These are phyloP conservation scores for Aphis craccivora DNA, from an alignment of 1,140 invertebrate species.

Conservation along the genomic window DNA sequence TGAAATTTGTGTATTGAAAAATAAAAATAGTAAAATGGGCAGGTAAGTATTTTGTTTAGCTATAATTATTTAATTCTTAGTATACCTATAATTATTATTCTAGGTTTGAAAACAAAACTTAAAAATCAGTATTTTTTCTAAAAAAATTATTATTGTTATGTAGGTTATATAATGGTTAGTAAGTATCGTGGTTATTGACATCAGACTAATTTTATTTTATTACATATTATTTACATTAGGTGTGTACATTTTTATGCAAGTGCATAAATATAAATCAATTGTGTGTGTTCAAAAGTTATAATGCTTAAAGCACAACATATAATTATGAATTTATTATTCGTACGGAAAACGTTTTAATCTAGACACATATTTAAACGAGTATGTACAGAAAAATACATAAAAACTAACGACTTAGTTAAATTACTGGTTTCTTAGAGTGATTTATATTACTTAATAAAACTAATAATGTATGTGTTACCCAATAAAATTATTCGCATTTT, in stretches of 20 bases:
- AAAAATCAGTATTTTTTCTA: neutral
- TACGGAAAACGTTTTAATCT: neutral
- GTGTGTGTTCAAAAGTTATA: neutral
- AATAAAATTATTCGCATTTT: neutral
- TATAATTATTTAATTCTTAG: neutral
- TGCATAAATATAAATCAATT: neutral
- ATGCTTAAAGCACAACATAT: neutral
- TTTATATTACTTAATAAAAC: neutral
- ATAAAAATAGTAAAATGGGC: neutral
- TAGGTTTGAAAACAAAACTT: neutral
- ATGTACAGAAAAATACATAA: neutral
- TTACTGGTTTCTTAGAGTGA: neutral
- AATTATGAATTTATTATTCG: neutral
- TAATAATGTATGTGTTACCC: neutral
- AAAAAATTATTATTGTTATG: neutral
- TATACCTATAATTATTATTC: neutral
- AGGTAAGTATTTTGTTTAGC: neutral
- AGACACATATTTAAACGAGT: neutral
- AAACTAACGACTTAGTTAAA: neutral
- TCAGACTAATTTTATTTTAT: neutral
- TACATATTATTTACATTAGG: neutral
- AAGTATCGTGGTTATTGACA: neutral
- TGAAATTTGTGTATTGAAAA: neutral
- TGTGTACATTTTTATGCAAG: neutral
- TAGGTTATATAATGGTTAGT: neutral